Percentiles rank a stretch among this genome's conserved stretches.
phyloP scores from a whole-genome alignment of 1,140 invertebrate genomes.

The Drosophila nannoptera region DNA sequence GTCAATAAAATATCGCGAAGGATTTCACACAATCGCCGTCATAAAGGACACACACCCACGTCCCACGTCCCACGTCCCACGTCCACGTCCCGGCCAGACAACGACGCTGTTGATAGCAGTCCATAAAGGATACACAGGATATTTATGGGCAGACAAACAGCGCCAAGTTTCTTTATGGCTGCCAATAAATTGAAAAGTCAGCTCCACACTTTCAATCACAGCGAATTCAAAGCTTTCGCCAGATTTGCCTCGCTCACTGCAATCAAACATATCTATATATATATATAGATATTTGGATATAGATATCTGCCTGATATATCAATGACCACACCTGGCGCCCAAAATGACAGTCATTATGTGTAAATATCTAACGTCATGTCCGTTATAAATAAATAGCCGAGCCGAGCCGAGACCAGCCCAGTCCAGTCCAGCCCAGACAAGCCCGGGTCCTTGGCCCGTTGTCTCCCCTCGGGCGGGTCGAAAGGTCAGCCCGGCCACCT shows the following conservation, averaged over 20 bases:
- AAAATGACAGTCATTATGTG: constrained; percentile 75
- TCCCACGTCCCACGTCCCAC: constrained; percentile 7
- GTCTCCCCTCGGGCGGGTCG: constrained; percentile 39
- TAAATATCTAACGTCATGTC: constrained; percentile 28
- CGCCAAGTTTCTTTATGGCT: constrained; percentile 70
- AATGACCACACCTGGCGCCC: constrained; percentile 67
- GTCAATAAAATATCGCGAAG: constrained; percentile 72
- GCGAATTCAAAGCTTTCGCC: constrained; percentile 47
- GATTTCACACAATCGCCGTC: constrained; percentile 74
- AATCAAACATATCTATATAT: not conserved
- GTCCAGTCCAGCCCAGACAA: not conserved
- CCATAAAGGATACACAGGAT: constrained; percentile 51
- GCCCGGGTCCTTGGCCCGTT: constrained; percentile 2
- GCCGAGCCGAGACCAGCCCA: not conserved
- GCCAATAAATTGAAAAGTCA: constrained; percentile 67
- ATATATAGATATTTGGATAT: not conserved
- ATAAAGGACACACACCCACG: constrained; percentile 47
- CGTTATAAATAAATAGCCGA: constrained; percentile 22
- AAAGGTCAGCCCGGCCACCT: constrained; percentile 65
- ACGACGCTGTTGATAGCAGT: constrained; percentile 3
- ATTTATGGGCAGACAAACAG: constrained; percentile 58
- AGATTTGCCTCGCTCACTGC: constrained; percentile 53
- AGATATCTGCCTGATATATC: too few species aligned
- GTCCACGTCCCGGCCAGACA: constrained; percentile 24
- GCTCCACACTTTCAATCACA: constrained; percentile 72